phyloP scores from a whole-genome alignment of 2,113 vertebrate genomes.

The Galemys pyrenaicus region DNA sequence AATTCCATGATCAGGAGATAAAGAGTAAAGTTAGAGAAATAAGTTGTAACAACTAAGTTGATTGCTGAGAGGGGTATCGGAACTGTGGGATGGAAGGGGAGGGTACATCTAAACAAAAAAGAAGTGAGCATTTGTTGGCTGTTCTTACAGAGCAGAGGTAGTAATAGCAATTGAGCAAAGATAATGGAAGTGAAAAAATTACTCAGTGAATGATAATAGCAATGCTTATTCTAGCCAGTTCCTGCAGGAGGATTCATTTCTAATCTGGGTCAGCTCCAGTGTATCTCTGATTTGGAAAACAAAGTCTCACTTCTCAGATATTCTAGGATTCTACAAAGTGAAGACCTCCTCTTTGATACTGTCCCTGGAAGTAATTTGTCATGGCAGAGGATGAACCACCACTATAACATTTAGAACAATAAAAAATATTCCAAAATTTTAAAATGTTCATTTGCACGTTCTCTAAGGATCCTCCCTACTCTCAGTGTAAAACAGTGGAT shows the following conservation, averaged over 20 bases:
- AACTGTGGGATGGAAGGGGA: neutral
- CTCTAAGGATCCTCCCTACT: neutral
- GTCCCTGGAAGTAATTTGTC: neutral
- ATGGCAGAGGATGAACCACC: neutral
- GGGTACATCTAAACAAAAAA: neutral
- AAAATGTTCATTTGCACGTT: neutral
- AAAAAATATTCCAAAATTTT: neutral
- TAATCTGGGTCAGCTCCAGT: neutral
- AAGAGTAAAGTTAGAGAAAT: neutral
- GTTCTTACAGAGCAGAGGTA: neutral
- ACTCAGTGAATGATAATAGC: neutral
- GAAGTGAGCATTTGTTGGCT: neutral
- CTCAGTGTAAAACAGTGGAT: neutral
- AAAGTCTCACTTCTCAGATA: neutral
- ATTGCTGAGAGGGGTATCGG: neutral
- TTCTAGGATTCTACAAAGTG: neutral
- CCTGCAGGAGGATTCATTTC: neutral
- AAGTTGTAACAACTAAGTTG: neutral
- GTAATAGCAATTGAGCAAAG: constrained; percentile 29
- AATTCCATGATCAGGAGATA: neutral
- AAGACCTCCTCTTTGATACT: neutral
- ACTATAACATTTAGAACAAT: neutral
- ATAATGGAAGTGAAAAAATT: constrained; percentile 4
- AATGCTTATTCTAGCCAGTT: neutral
- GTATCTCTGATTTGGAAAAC: neutral